Percentiles rank a stretch among this genome's conserved stretches.
Evolutionary conservation across 1,140 invertebrate species (phyloP).

Genomic region (Ostrea edulis): DNA sequence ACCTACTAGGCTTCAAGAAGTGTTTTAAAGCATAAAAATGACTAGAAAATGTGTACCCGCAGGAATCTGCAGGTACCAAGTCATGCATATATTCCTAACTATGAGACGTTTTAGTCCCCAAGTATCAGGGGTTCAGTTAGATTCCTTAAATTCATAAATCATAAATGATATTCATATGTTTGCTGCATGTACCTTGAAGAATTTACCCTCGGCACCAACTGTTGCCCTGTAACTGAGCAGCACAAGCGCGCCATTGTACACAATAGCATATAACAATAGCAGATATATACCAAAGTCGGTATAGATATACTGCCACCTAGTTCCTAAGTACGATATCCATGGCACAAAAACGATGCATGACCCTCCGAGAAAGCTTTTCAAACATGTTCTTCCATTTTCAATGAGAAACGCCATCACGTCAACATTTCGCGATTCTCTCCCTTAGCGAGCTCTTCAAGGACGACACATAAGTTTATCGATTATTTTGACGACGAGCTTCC

Average conservation of each 20-base stretch:
- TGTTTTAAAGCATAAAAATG: too few species aligned
- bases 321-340: conserved; percentile 44
- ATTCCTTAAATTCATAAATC: too few species aligned
- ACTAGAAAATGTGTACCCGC: too few species aligned
- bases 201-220: background rate
- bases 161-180: background rate
- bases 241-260: conserved; percentile 50
- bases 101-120: too few species aligned
- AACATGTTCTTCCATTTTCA: conserved; percentile 25
- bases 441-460: background rate
- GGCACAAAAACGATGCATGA: conserved; percentile 44
- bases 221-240: conserved; percentile 15
- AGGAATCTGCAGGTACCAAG: too few species aligned
- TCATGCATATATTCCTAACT: too few species aligned
- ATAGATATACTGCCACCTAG: conserved; percentile 46
- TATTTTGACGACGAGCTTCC: background rate
- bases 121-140: too few species aligned
- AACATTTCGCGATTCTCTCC: background rate
- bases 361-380: conserved; percentile 23
- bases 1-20: too few species aligned
- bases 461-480: background rate
- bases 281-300: conserved; percentile 51
- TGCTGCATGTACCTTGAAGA: background rate
- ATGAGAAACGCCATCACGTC: conserved; percentile 7
- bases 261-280: conserved; percentile 44